Conservation (phyloP, 1,140 invertebrate genomes). For the Drosophila bifasciata region DNA sequence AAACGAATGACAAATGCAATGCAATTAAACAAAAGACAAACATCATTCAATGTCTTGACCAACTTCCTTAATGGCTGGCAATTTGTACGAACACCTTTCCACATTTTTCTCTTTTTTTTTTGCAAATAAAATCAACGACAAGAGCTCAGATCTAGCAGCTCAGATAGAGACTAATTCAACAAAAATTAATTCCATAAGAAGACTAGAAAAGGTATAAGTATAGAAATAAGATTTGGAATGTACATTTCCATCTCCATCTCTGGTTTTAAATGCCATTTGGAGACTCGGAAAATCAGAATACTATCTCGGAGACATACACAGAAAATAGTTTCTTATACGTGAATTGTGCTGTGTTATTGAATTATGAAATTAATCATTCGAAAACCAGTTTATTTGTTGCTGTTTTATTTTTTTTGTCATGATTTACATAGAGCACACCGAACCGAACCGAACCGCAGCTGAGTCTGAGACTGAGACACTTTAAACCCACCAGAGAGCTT, state of each 20-base stretch:
- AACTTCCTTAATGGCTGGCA: conserved; percentile 53
- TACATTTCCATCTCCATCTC: conserved; percentile 2
- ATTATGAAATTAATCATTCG: conserved; percentile 78
- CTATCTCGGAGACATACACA: conserved; percentile 10
- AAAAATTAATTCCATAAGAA: conserved; percentile 22
- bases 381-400: conserved; percentile 58
- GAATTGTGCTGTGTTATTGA: conserved; percentile 57
- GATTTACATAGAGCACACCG: conserved; percentile 73
- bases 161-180: conserved; percentile 11
- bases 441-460: conserved; percentile 19
- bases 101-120: neutral
- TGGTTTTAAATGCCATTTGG: conserved; percentile 9
- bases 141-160: conserved; percentile 14
- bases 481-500: conserved; percentile 66
- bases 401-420: conserved; percentile 23
- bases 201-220: too few species aligned
- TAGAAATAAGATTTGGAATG: too few species aligned
- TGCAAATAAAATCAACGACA: conserved; percentile 24
- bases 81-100: conserved; percentile 35
- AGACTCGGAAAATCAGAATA: conserved; percentile 22
- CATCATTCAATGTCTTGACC: conserved; percentile 30
- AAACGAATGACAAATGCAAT: neutral
- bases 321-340: conserved; percentile 59
- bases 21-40: conserved; percentile 21
- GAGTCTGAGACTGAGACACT: conserved; percentile 70